These are phyloP conservation scores for Oeneis ivallda DNA, from an alignment of 2,888 invertebrate genomes.

Conservation along the genomic window DNA sequence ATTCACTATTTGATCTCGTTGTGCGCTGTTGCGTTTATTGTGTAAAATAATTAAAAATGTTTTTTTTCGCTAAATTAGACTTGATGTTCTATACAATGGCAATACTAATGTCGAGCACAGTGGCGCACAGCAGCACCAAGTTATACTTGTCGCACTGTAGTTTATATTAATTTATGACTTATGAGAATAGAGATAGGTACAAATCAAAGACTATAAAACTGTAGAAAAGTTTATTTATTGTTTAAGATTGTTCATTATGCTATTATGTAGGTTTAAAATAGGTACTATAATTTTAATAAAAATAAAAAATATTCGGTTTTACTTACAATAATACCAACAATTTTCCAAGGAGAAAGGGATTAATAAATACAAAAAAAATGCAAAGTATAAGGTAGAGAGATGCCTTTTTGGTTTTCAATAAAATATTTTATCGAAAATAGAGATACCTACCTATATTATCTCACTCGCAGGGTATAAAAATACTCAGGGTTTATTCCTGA, in stretches of 20 bases:
- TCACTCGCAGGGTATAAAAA: slow-evolving; percentile 2
- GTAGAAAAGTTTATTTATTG: slow-evolving; percentile 12
- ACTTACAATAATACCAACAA: neutral
- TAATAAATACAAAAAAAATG: slow-evolving; percentile 12
- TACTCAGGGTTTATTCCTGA: neutral
- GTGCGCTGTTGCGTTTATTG: too few species aligned
- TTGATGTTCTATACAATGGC: too few species aligned
- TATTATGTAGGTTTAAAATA: too few species aligned
- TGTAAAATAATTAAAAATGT: too few species aligned
- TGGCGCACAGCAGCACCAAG: too few species aligned
- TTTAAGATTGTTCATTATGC: neutral
- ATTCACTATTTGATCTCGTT: too few species aligned
- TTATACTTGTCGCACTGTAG: too few species aligned
- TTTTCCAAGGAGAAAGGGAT: neutral
- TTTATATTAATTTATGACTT: too few species aligned
- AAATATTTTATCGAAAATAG: neutral
- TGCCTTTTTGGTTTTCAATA: neutral
- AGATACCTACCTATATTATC: neutral
- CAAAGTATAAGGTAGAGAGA: neutral
- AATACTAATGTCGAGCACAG: too few species aligned
- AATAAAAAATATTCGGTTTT: slow-evolving; percentile 2
- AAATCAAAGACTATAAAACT: neutral
- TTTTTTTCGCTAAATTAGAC: too few species aligned
- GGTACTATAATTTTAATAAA: neutral
- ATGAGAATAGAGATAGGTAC: too few species aligned